Conservation (phyloP, 1,140 invertebrate species). For the Calephelis virginiensis region DNA sequence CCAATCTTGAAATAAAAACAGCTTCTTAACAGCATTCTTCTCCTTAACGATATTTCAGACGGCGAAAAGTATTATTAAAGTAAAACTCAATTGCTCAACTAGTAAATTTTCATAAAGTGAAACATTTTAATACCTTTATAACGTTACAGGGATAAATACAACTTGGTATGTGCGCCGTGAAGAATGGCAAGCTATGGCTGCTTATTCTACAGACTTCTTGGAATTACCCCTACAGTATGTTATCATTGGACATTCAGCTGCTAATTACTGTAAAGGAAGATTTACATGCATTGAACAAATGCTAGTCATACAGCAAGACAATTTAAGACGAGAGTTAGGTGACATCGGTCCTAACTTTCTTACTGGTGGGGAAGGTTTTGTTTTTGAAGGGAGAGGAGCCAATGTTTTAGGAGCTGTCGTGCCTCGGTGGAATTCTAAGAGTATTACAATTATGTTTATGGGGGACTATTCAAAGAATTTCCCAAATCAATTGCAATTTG, state of each 20-base stretch:
- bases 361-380: slow-evolving; percentile 48
- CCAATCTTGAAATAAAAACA: too few species aligned
- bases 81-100: too few species aligned
- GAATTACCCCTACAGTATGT: slow-evolving; percentile 46
- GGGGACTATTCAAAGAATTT: slow-evolving; percentile 46
- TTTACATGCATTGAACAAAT: slow-evolving; percentile 49
- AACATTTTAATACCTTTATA: too few species aligned
- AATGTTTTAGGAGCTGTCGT: slow-evolving; percentile 39
- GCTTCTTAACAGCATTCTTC: too few species aligned
- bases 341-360: slow-evolving; percentile 67
- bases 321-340: slow-evolving; percentile 39
- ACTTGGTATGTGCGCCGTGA: slow-evolving; percentile 58
- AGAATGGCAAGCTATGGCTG: slow-evolving; percentile 18
- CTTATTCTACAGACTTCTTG: slow-evolving; percentile 40
- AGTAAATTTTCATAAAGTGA: too few species aligned
- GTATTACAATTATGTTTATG: slow-evolving; percentile 60
- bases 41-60: too few species aligned
- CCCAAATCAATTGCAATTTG: slow-evolving; percentile 41
- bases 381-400: slow-evolving; percentile 21
- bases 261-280: slow-evolving; percentile 42
- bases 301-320: slow-evolving; percentile 48
- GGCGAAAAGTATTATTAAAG: too few species aligned
- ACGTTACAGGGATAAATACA: slow-evolving; percentile 45
- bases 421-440: slow-evolving; percentile 40
- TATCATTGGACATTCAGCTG: slow-evolving; percentile 55